Conservation (phyloP, 2,113 vertebrate genomes). For the Chelonoidis abingdonii region DNA sequence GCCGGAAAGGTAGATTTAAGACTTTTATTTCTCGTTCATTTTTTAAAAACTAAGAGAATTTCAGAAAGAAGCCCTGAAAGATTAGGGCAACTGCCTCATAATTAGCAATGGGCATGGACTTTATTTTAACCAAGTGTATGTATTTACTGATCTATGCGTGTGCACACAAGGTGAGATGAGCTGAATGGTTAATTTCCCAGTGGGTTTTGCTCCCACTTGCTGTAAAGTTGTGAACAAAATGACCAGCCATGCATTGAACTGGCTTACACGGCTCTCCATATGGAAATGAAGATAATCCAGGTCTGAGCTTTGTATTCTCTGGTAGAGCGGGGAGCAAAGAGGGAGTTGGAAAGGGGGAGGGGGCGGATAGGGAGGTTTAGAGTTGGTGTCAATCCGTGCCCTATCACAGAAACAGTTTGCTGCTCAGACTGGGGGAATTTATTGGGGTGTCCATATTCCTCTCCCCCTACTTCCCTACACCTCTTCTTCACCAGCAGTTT, state of each 20-base stretch:
- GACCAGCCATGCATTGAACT: slow-evolving; percentile 82
- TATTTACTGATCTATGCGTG: slow-evolving; percentile 45
- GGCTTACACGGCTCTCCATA: slow-evolving; percentile 86
- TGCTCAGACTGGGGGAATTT: not conserved
- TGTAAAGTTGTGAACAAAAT: slow-evolving; percentile 86
- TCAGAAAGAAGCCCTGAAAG: rapidly evolving
- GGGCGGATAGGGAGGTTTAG: not conserved
- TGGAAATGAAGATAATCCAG: slow-evolving; percentile 87
- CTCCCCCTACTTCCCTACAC: rapidly evolving
- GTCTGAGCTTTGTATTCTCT: slow-evolving; percentile 80
- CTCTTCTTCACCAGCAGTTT: not conserved
- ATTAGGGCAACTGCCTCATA: not conserved
- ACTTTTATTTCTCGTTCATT: no score
- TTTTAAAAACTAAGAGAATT: not conserved
- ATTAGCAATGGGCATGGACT: slow-evolving; percentile 19
- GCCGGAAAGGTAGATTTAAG: rapidly evolving
- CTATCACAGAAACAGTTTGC: not conserved
- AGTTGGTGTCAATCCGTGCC: not conserved
- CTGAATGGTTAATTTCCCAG: slow-evolving; percentile 79
- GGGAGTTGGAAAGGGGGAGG: not conserved
- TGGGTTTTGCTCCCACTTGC: slow-evolving; percentile 76
- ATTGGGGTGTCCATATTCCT: not conserved
- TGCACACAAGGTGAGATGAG: slow-evolving; percentile 69
- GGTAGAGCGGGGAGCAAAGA: slow-evolving; percentile 20
- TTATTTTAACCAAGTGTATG: not conserved